These are phyloP conservation scores for Dolichoris vasculosae DNA, from an alignment of 1,140 invertebrate genomes.

Conservation along the genomic window DNA sequence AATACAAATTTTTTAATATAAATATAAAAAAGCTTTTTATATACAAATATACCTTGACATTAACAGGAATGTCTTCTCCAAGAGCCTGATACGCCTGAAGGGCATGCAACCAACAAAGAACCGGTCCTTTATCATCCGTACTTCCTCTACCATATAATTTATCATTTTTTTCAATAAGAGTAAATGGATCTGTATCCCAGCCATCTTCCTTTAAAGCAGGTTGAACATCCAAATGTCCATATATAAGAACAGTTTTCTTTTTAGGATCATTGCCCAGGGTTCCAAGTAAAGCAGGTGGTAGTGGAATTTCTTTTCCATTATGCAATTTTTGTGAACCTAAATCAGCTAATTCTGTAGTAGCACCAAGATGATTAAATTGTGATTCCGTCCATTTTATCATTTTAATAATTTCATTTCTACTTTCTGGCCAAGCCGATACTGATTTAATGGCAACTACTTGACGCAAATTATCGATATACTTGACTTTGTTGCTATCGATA, in stretches of 20 bases:
- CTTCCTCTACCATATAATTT: slow-evolving; percentile 95
- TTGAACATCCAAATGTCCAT: slow-evolving; percentile 99
- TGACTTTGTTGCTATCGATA: slow-evolving; percentile 84
- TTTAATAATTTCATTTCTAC: slow-evolving; percentile 81
- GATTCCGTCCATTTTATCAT: slow-evolving; percentile 89
- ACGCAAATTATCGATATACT: slow-evolving; percentile 86
- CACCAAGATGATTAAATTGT: slow-evolving; percentile 85
- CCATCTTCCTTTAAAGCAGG: slow-evolving; percentile 94
- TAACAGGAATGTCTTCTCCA: slow-evolving; percentile 87
- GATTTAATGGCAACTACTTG: slow-evolving; percentile 96
- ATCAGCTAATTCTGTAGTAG: slow-evolving; percentile 84
- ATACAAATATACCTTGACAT: slow-evolving; percentile 83
- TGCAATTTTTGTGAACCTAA: slow-evolving; percentile 86
- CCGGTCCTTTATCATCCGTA: slow-evolving; percentile 95
- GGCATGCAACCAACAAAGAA: slow-evolving; percentile 95
- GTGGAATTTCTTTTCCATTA: slow-evolving; percentile 82
- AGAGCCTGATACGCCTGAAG: slow-evolving; percentile 90
- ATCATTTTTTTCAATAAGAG: slow-evolving; percentile 88
- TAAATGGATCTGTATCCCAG: slow-evolving; percentile 97
- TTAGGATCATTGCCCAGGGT: slow-evolving; percentile 87
- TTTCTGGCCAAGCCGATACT: slow-evolving; percentile 93
- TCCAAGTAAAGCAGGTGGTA: slow-evolving; percentile 94
- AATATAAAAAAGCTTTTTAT: neutral
- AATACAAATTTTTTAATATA: neutral
- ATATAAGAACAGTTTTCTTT: slow-evolving; percentile 94